Percentiles rank a stretch among this genome's conserved stretches.
Conservation (phyloP, 2,113 vertebrate genomes). For the Monopterus albus region DNA sequence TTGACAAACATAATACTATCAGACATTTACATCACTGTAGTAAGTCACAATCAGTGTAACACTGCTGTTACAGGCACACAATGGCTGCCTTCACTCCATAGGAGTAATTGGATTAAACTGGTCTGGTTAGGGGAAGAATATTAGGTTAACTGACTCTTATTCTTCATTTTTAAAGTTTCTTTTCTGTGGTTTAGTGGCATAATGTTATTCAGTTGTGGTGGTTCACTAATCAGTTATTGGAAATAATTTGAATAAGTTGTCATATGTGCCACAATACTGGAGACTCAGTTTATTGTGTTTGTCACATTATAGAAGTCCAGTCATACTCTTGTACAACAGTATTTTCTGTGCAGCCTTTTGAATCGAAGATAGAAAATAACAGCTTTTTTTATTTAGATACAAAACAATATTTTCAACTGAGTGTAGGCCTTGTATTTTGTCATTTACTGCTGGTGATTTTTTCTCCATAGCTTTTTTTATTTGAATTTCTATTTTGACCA, state of each 20-base stretch:
- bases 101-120: slow-evolving; percentile 5
- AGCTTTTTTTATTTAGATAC: no score
- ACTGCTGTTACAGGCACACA: slow-evolving; percentile 10
- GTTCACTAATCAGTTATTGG: neutral
- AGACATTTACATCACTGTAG: slow-evolving; percentile 27
- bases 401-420: no score
- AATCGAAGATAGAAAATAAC: no score
- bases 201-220: neutral
- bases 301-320: neutral
- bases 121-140: neutral
- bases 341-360: neutral
- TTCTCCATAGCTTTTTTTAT: no score
- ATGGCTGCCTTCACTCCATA: neutral
- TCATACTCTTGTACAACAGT: no score
- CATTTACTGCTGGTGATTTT: no score
- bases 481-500: no score
- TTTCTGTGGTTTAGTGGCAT: neutral
- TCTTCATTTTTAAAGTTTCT: neutral
- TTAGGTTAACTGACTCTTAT: neutral
- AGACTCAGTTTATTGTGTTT: no score
- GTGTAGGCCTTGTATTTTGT: no score
- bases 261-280: neutral
- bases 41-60: neutral
- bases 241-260: neutral
- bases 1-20: slow-evolving; percentile 53